Conservation (phyloP, 2,888 invertebrate species). For the Drosophila ochracea region DNA sequence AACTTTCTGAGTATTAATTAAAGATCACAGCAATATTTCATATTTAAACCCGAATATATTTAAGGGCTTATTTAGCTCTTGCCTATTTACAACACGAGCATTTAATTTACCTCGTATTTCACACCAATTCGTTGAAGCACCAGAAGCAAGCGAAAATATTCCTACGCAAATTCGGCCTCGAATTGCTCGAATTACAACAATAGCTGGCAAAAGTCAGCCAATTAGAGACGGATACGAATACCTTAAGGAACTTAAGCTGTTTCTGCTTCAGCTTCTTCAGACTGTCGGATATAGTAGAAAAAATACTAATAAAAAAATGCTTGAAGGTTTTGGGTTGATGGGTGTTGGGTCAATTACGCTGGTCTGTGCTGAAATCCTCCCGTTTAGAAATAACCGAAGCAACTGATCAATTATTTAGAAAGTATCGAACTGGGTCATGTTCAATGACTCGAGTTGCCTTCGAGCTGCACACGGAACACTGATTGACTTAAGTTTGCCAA, state of each 20-base stretch:
- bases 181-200: constrained; percentile 47
- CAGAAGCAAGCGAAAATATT: constrained; percentile 24
- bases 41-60: constrained; percentile 6
- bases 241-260: constrained; percentile 36
- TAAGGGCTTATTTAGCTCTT: background rate
- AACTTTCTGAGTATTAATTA: constrained; percentile 15
- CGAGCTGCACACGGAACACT: constrained; percentile 17
- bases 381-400: constrained; percentile 43
- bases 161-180: constrained; percentile 36
- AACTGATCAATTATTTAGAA: constrained; percentile 75
- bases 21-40: constrained; percentile 16
- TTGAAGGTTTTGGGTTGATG: no score
- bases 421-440: constrained; percentile 77
- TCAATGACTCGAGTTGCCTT: constrained; percentile 52
- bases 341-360: constrained; percentile 27
- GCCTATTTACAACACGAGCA: background rate
- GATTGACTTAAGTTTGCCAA: constrained; percentile 74
- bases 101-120: constrained; percentile 15
- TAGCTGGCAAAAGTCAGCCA: constrained; percentile 34
- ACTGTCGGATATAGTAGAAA: background rate
- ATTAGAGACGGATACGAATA: constrained; percentile 37
- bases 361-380: constrained; percentile 7
- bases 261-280: background rate
- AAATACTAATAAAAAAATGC: constrained; percentile 21
- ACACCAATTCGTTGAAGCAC: constrained; percentile 16